Evolutionary conservation across 2,113 vertebrate species (phyloP).

Genomic region (Ameiurus melas): DNA sequence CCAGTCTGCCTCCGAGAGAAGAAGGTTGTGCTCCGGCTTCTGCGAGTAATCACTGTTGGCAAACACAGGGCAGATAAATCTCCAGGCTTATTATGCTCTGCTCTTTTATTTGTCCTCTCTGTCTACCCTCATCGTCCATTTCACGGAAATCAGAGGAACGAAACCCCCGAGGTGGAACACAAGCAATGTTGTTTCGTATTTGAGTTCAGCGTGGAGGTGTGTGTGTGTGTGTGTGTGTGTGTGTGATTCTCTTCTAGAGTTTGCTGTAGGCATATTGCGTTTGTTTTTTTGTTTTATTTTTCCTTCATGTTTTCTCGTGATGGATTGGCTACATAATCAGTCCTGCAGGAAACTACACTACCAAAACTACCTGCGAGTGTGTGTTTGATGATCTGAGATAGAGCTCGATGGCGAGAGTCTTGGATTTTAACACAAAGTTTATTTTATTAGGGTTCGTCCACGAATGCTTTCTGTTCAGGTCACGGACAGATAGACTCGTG

Average conservation of each 20-base stretch:
- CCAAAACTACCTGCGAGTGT: background rate
- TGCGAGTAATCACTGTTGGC: background rate
- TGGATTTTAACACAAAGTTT: background rate
- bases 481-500: background rate
- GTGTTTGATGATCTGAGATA: background rate
- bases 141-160: slow-evolving; percentile 4
- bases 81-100: background rate
- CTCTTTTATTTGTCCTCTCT: background rate
- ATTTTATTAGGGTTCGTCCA: background rate
- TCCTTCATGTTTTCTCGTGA: background rate
- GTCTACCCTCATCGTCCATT: background rate
- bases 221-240: background rate
- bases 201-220: background rate
- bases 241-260: background rate
- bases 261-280: background rate
- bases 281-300: too few species aligned
- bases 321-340: background rate
- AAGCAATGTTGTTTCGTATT: background rate
- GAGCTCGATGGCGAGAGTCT: too few species aligned
- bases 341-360: background rate
- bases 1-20: background rate
- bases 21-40: background rate
- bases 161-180: background rate
- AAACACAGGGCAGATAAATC: background rate
- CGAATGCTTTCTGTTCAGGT: background rate